Base-by-base conservation (phyloP, 2,797 vertebrate species). In the Platalea minor region DNA sequence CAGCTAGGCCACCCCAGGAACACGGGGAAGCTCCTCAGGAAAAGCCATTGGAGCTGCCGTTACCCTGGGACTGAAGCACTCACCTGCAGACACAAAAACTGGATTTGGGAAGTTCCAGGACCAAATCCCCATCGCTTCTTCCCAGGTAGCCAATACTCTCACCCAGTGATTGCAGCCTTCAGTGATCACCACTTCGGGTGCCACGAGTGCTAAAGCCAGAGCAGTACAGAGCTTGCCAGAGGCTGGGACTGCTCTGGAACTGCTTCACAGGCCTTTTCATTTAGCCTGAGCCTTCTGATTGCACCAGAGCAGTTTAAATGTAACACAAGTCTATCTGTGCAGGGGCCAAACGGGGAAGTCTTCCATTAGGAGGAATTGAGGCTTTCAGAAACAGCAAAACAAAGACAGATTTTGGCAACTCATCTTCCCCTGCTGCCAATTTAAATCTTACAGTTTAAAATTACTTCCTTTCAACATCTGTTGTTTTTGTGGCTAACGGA, bases 381-480 rank as follows among this genome's bases (percentile, higher is more conserved):
- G 73, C 68, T 96, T 92, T 76, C 86, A 93, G 92, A 82, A 88
- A 83, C 45, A 87, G 41, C 86, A 91, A 79, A 93, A 56, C 85
- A 88, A 93, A 89, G 91, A 78, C 51, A 35, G n/a, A n/a, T 65
- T 85, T 91, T 96, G 91, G 93, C 85, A 95, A 78, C 79, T 68
- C 37, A 9, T 89, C 85, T 57, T 91, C 54, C 37, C 50, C 54
- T 37, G 65, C 80, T 88, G 86, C 73, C 84, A 93, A 74, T 63
- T 77, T 54, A 70, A 88, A 81, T 37, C 76, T 68, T 57, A 15
- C 37, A 43, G 56, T 73, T 88, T 82, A 25, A 41, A 67, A 88
- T 68, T 4, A 68, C 84, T 89, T 77, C 90, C 76, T 96, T 96
- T 93, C 91, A 90, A 89, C 74, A 75, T 73, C 88, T 93, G 76